Base-by-base conservation (phyloP, 2,888 invertebrate genomes). In the Andrena bicolor region DNA sequence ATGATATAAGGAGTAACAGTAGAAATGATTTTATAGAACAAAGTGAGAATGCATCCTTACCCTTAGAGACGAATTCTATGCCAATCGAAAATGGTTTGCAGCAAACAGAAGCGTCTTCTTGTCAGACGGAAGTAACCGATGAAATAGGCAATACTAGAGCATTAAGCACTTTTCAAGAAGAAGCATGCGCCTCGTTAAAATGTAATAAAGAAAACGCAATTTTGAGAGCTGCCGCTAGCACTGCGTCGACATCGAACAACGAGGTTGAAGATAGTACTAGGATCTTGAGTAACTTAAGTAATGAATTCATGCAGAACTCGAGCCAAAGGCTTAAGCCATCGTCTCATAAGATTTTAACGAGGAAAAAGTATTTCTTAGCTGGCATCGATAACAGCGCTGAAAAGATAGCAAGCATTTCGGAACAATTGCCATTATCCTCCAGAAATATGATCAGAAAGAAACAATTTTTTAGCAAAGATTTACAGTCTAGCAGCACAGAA, bases 331-430 rank as follows among this genome's bases (percentile, higher is more conserved):
- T 80, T 16, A 58, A 72, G n/a, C 70, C 78, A 2, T 65, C 83
- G 6, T 80, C 82, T 35, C 88, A 88, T 63, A 88, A 83, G 65
- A 90, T 87, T 80, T 78, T 90, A 30, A 81, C 86, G 28, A 85
- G 86, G 53, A 90, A 87, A 51, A 90, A 88, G 56, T 84, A 83
- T 70, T 88, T 90, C 28, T 58, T 90, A 56, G 81, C 84, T 10
- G 80, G 71, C 65, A 60, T 76, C 2, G 83, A 86, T 20, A 81
- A 51, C 6, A 71, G 61, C 49, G 51, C 51, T 41, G 82, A 60
- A 23, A 70, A 76, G 51, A 51, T 51, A 80, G 60, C 26, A 3
- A 71, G 49, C 28, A 65, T 70, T 28, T 53, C 49, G 13, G 85
- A 80, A 61, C 53, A 53, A 7, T 20, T 53, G 20, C 53, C 53